phyloP scores from a whole-genome alignment of 2,888 invertebrate genomes.

The Scaeva pyrastri region DNA sequence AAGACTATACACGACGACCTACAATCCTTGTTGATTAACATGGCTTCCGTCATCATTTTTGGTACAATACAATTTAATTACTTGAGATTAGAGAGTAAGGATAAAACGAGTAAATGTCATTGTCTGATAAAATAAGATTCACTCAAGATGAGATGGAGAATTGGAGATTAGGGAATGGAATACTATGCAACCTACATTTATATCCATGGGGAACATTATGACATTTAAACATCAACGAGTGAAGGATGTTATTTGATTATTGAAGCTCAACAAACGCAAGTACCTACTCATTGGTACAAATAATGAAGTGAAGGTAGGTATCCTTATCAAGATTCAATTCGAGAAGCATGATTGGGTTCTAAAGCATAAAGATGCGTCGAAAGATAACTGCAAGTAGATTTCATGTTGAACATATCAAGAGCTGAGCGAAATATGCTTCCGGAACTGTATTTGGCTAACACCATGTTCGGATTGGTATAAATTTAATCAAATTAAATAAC shows the following conservation, averaged over 20 bases:
- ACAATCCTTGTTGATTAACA: constrained; percentile 63
- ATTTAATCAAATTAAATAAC: too few species aligned
- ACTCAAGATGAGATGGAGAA: constrained; percentile 11
- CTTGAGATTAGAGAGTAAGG: constrained; percentile 24
- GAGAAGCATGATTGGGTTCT: too few species aligned
- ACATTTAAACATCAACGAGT: background rate
- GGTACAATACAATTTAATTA: constrained; percentile 70
- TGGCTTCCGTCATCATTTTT: constrained; percentile 68
- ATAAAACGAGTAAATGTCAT: constrained; percentile 13
- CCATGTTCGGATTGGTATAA: too few species aligned
- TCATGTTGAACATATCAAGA: too few species aligned
- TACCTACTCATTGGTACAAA: background rate
- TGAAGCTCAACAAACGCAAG: constrained; percentile 15
- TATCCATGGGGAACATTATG: background rate
- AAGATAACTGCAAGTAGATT: too few species aligned
- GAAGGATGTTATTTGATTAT: background rate
- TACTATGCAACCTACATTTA: too few species aligned
- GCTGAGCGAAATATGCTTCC: too few species aligned
- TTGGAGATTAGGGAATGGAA: constrained; percentile 6
- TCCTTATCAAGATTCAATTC: background rate
- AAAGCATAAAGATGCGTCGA: too few species aligned
- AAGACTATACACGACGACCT: constrained; percentile 38
- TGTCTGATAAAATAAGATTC: constrained; percentile 5
- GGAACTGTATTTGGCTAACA: too few species aligned
- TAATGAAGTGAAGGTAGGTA: constrained; percentile 4